Conservation (phyloP, 2,113 vertebrate species). For the Struthio camelus region DNA sequence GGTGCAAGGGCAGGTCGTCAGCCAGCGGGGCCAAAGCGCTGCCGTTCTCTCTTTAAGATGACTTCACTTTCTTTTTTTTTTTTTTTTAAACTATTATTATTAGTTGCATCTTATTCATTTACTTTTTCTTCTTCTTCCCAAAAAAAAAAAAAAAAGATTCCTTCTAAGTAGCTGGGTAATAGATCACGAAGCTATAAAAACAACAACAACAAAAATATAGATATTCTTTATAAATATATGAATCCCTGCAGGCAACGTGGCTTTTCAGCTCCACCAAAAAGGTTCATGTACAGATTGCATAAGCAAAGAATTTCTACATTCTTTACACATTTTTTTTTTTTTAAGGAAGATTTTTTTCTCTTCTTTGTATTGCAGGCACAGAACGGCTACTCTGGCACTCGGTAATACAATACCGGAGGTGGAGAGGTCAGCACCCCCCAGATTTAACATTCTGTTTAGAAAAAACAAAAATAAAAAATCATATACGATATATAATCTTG, state of each 20-base stretch:
- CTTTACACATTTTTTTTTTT: constrained; percentile 40
- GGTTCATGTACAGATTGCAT: constrained; percentile 70
- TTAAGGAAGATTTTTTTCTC: neutral
- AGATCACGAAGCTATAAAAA: constrained; percentile 77
- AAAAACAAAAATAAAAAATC: constrained; percentile 22
- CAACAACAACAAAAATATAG: constrained; percentile 71
- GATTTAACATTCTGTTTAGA: constrained; percentile 53
- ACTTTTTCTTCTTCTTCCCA: neutral
- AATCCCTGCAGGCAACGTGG: constrained; percentile 71
- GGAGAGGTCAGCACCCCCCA: neutral
- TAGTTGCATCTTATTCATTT: neutral
- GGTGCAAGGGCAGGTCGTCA: neutral
- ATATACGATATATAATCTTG: constrained; percentile 55
- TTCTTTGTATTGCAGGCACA: constrained; percentile 71
- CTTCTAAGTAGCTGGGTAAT: constrained; percentile 29
- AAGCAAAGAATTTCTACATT: constrained; percentile 71
- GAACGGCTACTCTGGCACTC: constrained; percentile 62
- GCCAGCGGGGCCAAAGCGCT: neutral
- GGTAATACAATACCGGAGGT: neutral
- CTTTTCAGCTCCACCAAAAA: constrained; percentile 71
- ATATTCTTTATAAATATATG: constrained; percentile 68
- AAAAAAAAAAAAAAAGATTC: constrained; percentile 46
- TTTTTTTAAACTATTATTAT: neutral
- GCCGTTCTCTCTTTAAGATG: neutral
- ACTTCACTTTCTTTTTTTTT: neutral